A percentile compares a stretch with the other conserved stretches of the same genome.
Evolutionary conservation across 2,797 vertebrate species (phyloP).

Genomic region (Argyrosomus regius): DNA sequence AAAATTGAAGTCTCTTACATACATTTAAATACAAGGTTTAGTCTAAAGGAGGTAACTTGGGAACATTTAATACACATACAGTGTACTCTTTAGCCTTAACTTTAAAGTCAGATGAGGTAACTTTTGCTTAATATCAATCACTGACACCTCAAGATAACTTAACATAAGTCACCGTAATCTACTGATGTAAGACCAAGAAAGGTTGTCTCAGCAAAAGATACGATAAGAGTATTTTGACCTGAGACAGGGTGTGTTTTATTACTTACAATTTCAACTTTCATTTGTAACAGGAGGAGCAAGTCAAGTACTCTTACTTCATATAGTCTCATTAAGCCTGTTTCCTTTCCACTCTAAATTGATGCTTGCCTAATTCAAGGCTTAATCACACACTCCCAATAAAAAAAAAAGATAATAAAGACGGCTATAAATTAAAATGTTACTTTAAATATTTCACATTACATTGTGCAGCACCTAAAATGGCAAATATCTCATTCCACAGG

Average conservation of each 20-base stretch:
- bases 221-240: background rate
- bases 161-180: background rate
- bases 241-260: background rate
- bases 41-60: background rate
- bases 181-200: background rate
- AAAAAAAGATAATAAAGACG: background rate
- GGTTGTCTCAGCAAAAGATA: background rate
- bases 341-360: too few relatives aligned
- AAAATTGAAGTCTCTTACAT: background rate
- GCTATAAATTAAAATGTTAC: background rate
- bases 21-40: background rate
- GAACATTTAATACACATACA: background rate
- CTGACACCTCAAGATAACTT: background rate
- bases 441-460: background rate
- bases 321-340: background rate
- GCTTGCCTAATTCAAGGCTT: too few relatives aligned
- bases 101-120: background rate
- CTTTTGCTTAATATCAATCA: background rate
- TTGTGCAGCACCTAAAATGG: background rate
- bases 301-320: background rate
- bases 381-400: background rate
- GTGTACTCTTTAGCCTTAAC: background rate
- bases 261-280: background rate
- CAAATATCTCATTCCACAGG: background rate
- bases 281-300: background rate